These are phyloP conservation scores for Phrynosoma platyrhinos DNA, from an alignment of 2,113 vertebrate genomes.

Conservation along the genomic window DNA sequence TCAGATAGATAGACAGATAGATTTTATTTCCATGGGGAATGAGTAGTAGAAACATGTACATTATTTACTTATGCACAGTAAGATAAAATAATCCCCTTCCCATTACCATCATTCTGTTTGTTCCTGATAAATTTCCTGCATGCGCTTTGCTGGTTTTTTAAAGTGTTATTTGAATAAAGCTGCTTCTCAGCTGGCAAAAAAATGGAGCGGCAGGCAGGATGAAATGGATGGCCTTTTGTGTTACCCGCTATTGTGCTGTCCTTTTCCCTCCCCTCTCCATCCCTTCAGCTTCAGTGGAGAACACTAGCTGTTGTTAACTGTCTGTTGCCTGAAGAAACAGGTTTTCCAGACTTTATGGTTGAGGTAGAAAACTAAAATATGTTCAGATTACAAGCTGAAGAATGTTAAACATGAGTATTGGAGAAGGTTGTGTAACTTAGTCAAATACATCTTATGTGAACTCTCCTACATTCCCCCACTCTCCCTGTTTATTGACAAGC, in stretches of 20 bases:
- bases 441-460: slow-evolving; percentile 64
- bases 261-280: slow-evolving; percentile 31
- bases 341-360: slow-evolving; percentile 44
- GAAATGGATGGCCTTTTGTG: slow-evolving; percentile 86
- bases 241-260: slow-evolving; percentile 73
- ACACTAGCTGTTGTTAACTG: slow-evolving; percentile 63
- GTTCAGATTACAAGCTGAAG: slow-evolving; percentile 48
- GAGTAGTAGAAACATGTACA: neutral
- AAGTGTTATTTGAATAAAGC: slow-evolving; percentile 70
- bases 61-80: slow-evolving; percentile 44
- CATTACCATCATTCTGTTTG: slow-evolving; percentile 33
- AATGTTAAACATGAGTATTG: slow-evolving; percentile 68
- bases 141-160: slow-evolving; percentile 32
- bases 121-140: slow-evolving; percentile 71
- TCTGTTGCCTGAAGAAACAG: slow-evolving; percentile 60
- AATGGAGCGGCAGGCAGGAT: slow-evolving; percentile 76
- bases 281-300: slow-evolving; percentile 46
- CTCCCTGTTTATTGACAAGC: slow-evolving; percentile 16
- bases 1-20: neutral
- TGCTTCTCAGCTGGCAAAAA: slow-evolving; percentile 78
- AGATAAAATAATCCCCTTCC: neutral
- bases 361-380: slow-evolving; percentile 25
- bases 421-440: slow-evolving; percentile 78
- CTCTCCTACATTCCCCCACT: slow-evolving; percentile 37
- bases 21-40: neutral